Conservation (phyloP, 2,797 vertebrate genomes). For the Apogon talboti region DNA sequence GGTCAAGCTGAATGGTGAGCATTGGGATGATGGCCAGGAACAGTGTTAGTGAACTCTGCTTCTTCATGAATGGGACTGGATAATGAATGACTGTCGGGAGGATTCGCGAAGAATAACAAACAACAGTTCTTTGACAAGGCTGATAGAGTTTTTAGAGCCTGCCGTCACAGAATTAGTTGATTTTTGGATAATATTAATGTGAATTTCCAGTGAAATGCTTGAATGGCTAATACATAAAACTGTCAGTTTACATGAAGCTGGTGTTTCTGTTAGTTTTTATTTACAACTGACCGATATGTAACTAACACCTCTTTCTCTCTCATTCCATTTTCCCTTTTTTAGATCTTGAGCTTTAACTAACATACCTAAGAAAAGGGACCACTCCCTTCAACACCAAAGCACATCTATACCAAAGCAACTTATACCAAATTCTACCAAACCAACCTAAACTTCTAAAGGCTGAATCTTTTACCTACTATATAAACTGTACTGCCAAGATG, state of each 20-base stretch:
- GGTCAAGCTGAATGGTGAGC: background rate
- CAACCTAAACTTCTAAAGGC: constrained; percentile 13
- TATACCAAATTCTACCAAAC: constrained; percentile 53
- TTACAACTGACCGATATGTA: background rate
- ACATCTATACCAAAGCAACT: constrained; percentile 63
- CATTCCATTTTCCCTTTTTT: constrained; percentile 14
- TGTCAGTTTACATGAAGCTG: background rate
- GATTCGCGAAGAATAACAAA: background rate
- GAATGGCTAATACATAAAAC: too few species aligned
- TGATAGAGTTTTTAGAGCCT: background rate
- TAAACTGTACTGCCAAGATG: constrained; percentile 56
- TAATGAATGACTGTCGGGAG: constrained; percentile 5
- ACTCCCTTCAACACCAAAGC: constrained; percentile 53
- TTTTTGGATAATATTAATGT: background rate
- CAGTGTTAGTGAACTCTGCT: constrained; percentile 30
- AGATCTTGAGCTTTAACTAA: constrained; percentile 69
- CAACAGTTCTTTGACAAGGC: background rate
- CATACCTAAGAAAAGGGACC: constrained; percentile 52
- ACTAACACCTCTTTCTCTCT: constrained; percentile 15
- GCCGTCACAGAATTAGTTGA: background rate
- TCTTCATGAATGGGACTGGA: constrained; percentile 32
- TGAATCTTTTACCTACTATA: background rate
- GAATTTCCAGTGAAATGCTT: background rate
- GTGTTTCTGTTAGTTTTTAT: too few species aligned
- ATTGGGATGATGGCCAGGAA: constrained; percentile 13